Percentiles rank a stretch among this genome's conserved stretches.
phyloP scores from a whole-genome alignment of 2,888 invertebrate genomes.

The Cephus rjabovi region DNA sequence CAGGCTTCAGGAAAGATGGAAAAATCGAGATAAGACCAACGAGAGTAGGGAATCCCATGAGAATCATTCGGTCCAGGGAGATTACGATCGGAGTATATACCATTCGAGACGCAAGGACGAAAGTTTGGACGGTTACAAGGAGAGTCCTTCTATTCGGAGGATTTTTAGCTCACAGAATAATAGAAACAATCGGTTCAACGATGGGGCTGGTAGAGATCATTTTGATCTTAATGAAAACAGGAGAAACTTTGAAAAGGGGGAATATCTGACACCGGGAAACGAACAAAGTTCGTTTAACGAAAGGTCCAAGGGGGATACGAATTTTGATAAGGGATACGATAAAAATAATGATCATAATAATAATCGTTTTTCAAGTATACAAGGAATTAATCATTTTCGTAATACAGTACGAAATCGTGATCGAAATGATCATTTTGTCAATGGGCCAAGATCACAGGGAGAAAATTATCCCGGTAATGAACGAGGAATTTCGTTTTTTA shows the following conservation, averaged over 20 bases:
- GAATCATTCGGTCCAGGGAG: not conserved
- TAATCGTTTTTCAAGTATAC: not conserved
- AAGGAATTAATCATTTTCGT: not conserved
- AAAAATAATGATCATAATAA: not conserved
- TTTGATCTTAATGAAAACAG: not conserved
- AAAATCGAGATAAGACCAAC: not conserved
- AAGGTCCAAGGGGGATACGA: not conserved
- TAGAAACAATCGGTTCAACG: not conserved
- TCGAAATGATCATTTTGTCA: not conserved
- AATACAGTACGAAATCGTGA: not conserved
- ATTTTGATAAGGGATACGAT: not conserved
- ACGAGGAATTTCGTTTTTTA: constrained; percentile 20
- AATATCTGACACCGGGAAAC: constrained; percentile 3
- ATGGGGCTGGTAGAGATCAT: not conserved
- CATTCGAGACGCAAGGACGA: not conserved
- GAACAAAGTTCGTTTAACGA: not conserved
- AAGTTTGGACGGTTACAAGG: not conserved
- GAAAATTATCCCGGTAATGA: not conserved
- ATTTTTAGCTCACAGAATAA: not conserved
- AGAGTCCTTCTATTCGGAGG: not conserved
- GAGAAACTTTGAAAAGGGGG: not conserved
- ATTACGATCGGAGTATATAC: not conserved
- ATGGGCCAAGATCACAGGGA: not conserved
- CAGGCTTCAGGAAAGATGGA: not conserved
- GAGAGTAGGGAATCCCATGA: not conserved